These are phyloP conservation scores for Drosophila yooni DNA, from an alignment of 2,888 invertebrate species.

Conservation along the genomic window DNA sequence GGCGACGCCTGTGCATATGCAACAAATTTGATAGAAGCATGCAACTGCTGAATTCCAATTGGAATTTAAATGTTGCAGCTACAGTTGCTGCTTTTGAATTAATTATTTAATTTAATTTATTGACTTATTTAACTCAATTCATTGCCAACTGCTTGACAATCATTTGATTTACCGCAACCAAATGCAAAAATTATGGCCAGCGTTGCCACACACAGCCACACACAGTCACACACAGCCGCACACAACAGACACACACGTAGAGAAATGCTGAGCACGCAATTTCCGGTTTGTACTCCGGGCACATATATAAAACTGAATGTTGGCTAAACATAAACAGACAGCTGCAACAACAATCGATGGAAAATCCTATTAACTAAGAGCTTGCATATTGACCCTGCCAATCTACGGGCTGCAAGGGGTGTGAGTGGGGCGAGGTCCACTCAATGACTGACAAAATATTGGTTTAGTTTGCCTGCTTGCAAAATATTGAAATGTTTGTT, in stretches of 20 bases:
- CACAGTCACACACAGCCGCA: neutral
- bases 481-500: conserved; percentile 69
- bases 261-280: conserved; percentile 51
- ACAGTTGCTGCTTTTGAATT: conserved; percentile 25
- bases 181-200: conserved; percentile 36
- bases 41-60: conserved; percentile 19
- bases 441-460: conserved; percentile 53
- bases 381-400: conserved; percentile 15
- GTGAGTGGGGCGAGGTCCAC: conserved; percentile 1
- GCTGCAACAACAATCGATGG: conserved; percentile 20
- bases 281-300: conserved; percentile 47
- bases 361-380: conserved; percentile 62
- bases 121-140: conserved; percentile 61
- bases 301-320: conserved; percentile 15
- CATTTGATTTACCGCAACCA: conserved; percentile 47
- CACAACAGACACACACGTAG: conserved; percentile 3
- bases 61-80: conserved; percentile 18
- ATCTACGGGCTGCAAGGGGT: neutral
- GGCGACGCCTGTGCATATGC: conserved; percentile 56
- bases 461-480: conserved; percentile 45
- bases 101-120: conserved; percentile 69
- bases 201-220: conserved; percentile 24
- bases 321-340: conserved; percentile 15
- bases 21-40: conserved; percentile 39
- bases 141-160: conserved; percentile 39